Evolutionary conservation across 2,113 vertebrate species (phyloP).

Genomic region (Dissostichus mawsoni): DNA sequence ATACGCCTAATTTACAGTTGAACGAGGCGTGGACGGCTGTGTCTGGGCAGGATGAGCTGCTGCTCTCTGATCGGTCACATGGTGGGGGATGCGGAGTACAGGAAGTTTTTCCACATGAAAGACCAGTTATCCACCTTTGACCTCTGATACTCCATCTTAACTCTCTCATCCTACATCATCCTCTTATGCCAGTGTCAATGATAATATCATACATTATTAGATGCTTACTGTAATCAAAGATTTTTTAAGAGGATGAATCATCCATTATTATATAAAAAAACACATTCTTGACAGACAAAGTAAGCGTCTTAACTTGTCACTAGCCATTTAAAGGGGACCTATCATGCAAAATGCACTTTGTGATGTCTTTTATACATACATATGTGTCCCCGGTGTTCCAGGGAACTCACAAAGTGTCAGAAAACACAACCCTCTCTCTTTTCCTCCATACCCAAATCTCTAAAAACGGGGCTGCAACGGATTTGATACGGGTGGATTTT

Average conservation of each 20-base stretch:
- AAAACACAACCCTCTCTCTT: no score
- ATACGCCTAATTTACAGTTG: constrained; percentile 47
- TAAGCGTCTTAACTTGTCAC: background rate
- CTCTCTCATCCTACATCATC: background rate
- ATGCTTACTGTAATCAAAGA: background rate
- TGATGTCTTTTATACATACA: no score
- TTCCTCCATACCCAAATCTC: no score
- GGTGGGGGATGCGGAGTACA: background rate
- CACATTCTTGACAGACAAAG: constrained; percentile 4
- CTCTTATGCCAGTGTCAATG: background rate
- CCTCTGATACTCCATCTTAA: background rate
- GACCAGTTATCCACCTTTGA: constrained; percentile 35
- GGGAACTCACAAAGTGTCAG: no score
- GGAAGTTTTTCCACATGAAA: constrained; percentile 60
- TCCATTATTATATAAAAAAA: background rate
- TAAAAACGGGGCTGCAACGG: no score
- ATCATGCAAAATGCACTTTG: no score
- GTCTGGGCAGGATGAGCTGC: constrained; percentile 63
- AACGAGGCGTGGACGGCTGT: constrained; percentile 46
- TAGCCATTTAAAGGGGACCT: background rate
- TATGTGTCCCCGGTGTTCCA: no score
- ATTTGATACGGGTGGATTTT: no score
- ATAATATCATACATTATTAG: no score
- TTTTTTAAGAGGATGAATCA: background rate
- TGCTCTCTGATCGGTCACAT: constrained; percentile 63